phyloP scores from a whole-genome alignment of 64 coral and sea anemone species.

The Pocillopora damicornis region DNA sequence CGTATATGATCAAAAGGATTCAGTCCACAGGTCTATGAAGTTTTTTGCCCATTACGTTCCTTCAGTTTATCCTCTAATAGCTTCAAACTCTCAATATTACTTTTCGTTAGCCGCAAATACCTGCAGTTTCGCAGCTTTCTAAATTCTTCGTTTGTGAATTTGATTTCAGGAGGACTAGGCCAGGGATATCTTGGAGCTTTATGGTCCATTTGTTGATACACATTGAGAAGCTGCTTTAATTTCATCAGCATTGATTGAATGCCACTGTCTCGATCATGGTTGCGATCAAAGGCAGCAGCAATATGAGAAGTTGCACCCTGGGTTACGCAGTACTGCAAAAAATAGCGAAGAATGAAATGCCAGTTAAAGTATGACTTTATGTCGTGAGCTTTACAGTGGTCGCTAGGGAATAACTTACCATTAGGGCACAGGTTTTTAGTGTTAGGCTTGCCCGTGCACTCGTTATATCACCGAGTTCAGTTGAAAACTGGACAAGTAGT shows the following conservation, averaged over 20 bases:
- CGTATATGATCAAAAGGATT: neutral
- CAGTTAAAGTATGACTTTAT: neutral
- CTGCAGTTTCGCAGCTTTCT: slow-evolving; percentile 70
- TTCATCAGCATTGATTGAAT: slow-evolving; percentile 67
- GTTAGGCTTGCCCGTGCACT: too few species aligned
- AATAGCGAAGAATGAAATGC: neutral
- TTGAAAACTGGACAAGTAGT: too few species aligned
- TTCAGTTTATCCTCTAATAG: neutral
- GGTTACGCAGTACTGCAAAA: neutral
- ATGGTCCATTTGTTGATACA: slow-evolving; percentile 78
- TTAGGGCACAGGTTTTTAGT: too few species aligned
- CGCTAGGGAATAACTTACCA: neutral
- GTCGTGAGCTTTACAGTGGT: neutral
- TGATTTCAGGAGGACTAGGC: slow-evolving; percentile 53
- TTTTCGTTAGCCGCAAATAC: slow-evolving; percentile 35
- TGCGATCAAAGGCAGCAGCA: slow-evolving; percentile 61
- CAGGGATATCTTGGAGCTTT: slow-evolving; percentile 66
- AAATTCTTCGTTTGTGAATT: slow-evolving; percentile 75
- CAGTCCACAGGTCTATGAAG: neutral
- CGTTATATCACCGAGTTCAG: too few species aligned
- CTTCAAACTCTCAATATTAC: slow-evolving; percentile 10
- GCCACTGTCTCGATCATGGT: slow-evolving; percentile 65
- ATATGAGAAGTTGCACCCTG: slow-evolving; percentile 50
- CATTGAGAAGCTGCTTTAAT: slow-evolving; percentile 57
- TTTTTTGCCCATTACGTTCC: neutral